phyloP scores from a whole-genome alignment of 2,113 vertebrate genomes.

The Cephalopholis sonnerati region DNA sequence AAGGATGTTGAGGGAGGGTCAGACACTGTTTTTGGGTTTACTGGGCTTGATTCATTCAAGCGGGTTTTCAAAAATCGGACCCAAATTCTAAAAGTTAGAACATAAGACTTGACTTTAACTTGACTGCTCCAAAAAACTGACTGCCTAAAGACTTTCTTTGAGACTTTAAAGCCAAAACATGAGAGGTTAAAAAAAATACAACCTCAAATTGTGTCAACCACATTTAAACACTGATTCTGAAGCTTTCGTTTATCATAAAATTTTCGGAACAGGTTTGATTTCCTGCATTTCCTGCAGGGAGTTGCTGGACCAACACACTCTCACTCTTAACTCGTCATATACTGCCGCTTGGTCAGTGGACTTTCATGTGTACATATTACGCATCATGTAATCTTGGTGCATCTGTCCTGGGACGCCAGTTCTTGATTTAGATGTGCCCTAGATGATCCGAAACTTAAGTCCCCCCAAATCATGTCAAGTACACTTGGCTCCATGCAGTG shows the following conservation, averaged over 20 bases:
- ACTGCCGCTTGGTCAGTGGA: too few relatives aligned
- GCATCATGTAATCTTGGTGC: too few relatives aligned
- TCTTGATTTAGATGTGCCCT: not conserved
- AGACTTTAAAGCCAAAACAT: not conserved
- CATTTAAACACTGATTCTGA: too few relatives aligned
- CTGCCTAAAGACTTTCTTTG: not conserved
- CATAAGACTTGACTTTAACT: not conserved
- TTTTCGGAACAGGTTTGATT: too few relatives aligned
- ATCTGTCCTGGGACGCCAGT: too few relatives aligned
- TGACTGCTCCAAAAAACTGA: not conserved
- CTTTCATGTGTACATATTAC: too few relatives aligned
- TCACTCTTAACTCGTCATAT: too few relatives aligned
- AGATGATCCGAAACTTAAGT: not conserved
- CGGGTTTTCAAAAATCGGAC: not conserved
- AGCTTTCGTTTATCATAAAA: too few relatives aligned
- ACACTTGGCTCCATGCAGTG: conserved; percentile 13
- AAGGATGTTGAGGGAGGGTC: conserved; percentile 23
- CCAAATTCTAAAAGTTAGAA: not conserved
- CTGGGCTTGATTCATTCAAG: not conserved
- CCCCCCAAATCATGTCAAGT: not conserved
- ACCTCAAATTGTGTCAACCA: too few relatives aligned
- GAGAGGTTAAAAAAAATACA: too few relatives aligned
- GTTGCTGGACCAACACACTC: too few relatives aligned
- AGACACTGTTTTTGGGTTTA: conserved; percentile 17
- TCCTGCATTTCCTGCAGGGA: too few relatives aligned